Base-by-base conservation (phyloP, 2,797 vertebrate species). In the Anomalospiza imberbis region DNA sequence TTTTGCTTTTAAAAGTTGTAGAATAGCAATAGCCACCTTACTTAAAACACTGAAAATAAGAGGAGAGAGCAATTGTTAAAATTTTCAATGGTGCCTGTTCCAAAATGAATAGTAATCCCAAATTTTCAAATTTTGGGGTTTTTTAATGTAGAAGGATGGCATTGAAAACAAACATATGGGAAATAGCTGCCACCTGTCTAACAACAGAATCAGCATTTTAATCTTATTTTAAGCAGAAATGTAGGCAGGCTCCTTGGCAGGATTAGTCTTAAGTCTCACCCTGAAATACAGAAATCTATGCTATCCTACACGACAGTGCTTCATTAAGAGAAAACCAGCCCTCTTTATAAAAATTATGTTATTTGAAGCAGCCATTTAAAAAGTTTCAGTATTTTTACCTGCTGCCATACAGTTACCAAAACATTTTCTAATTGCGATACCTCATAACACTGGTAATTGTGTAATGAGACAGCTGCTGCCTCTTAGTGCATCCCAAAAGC, bases 21-120 rank as follows among this genome's bases (percentile, higher is more conserved):
- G 57, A 92, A 66, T n/a, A 95, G 90, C 88, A 97, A 94, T 95
- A 97, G 92, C 67, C 51, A 94, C 63, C 60, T 88, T 93, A 50
- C 36, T 91, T 55, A 65, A 94, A 95, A 88, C 75, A 82, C 89
- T 94, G 95, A 94, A 93, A 95, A 79, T 74, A 63, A 80, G 85
- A 85, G 38, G 25, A 71, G 62, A 83, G n/a, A 67, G 50, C 50
- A 68, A 3, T 25, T 62, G 44, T 75, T 61, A 89, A 90, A 88
- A 48, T 57, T 54, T 85, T 75, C 87, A 86, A 61, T n/a, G 13
- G 25, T 86, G 61, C 91, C 89, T 96, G 77, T 83, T 93, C 70
- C 54, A 91, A 96, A 95, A 71, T 93, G 6, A 96, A 47, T 66
- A 88, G 80, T 76, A 95, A 94, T 89, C 74, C 66, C 72, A 70